A percentile compares a stretch with the other conserved stretches of the same genome.
phyloP scores from a whole-genome alignment of 2,888 invertebrate genomes.

The Andrena bucephala region DNA sequence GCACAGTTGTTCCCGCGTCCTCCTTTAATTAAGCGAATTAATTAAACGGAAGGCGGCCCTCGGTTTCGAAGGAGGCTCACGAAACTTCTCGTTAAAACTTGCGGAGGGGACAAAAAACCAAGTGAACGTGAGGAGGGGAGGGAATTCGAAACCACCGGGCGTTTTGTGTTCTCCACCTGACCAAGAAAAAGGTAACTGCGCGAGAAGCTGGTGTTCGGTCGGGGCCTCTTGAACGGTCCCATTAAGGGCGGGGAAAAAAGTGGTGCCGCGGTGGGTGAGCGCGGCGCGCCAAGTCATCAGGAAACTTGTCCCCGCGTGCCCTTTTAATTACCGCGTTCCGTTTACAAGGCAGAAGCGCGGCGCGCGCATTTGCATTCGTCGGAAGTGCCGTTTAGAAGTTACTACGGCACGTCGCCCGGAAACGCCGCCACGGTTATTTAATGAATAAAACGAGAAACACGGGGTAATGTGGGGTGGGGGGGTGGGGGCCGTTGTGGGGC shows the following conservation, averaged over 20 bases:
- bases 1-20: conserved; percentile 45
- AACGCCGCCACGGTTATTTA: conserved; percentile 72
- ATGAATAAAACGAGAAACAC: conserved; percentile 73
- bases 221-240: conserved; percentile 15
- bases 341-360: conserved; percentile 40
- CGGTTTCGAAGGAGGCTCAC: conserved; percentile 16
- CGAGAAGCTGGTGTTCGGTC: neutral
- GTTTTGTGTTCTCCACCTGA: neutral
- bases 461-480: neutral
- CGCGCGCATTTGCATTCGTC: conserved; percentile 74
- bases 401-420: conserved; percentile 56
- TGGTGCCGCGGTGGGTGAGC: neutral
- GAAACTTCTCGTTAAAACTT: conserved; percentile 42
- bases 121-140: neutral
- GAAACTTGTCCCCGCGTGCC: conserved; percentile 54
- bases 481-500: neutral
- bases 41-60: conserved; percentile 50
- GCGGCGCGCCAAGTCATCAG: conserved; percentile 23
- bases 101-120: neutral
- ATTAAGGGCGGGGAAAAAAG: conserved; percentile 10
- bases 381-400: conserved; percentile 76
- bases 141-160: neutral
- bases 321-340: conserved; percentile 72
- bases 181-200: conserved; percentile 2
- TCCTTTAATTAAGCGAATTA: conserved; percentile 61